A percentile compares a stretch with the other conserved stretches of the same genome.
Conservation (phyloP, 2,113 vertebrate genomes). For the Apteryx owenii region DNA sequence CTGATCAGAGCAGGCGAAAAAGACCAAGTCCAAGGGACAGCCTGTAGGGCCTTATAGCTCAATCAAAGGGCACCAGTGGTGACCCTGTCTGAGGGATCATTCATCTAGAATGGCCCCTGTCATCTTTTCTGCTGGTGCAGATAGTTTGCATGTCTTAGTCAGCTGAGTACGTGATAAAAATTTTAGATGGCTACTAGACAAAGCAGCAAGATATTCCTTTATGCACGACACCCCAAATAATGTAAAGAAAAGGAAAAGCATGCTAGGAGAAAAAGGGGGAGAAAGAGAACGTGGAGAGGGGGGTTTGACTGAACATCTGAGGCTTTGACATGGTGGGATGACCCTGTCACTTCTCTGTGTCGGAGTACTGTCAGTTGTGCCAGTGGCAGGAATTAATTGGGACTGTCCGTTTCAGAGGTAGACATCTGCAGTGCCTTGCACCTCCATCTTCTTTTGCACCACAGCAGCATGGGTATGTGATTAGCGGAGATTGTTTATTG, state of each 20-base stretch:
- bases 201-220: background rate
- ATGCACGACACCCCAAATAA: background rate
- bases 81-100: background rate
- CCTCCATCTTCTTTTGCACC: background rate
- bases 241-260: background rate
- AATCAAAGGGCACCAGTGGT: background rate
- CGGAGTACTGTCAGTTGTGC: background rate
- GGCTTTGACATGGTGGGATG: background rate
- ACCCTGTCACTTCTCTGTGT: background rate
- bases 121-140: background rate
- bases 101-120: background rate
- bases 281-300: background rate
- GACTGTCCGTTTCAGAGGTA: accelerated
- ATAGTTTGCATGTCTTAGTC: background rate
- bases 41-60: background rate
- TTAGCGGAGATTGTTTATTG: background rate
- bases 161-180: background rate
- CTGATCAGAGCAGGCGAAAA: background rate
- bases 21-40: background rate
- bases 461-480: background rate
- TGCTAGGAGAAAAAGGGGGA: accelerated
- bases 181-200: background rate
- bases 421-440: background rate
- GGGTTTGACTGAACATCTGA: background rate
- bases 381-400: background rate